Percentiles rank a stretch among this genome's conserved stretches.
These are phyloP conservation scores for Toxotes chatareus DNA, from an alignment of 2,113 vertebrate species.

Conservation along the genomic window DNA sequence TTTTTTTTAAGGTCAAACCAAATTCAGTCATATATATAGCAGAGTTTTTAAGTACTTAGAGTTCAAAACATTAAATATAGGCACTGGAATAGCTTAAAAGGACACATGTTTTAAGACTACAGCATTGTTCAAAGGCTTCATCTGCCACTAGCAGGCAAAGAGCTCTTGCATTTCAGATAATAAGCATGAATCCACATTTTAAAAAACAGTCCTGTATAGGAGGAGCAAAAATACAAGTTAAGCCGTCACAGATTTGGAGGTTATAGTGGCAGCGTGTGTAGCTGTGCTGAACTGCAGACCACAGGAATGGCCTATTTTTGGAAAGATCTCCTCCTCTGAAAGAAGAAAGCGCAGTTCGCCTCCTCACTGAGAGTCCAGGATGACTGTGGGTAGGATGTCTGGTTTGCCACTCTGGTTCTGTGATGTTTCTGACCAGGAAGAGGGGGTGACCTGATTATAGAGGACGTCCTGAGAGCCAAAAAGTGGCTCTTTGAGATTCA, in stretches of 20 bases:
- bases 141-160: slow-evolving; percentile 55
- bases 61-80: slow-evolving; percentile 79
- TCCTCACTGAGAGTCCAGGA: slow-evolving; percentile 57
- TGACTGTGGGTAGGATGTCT: slow-evolving; percentile 56
- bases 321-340: slow-evolving; percentile 73
- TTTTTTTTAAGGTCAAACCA: slow-evolving; percentile 56
- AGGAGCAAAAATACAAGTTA: slow-evolving; percentile 76
- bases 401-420: slow-evolving; percentile 55
- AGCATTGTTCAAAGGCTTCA: slow-evolving; percentile 73
- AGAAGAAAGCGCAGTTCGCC: slow-evolving; percentile 69
- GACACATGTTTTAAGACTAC: slow-evolving; percentile 70
- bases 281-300: slow-evolving; percentile 76
- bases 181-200: slow-evolving; percentile 76
- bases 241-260: slow-evolving; percentile 72
- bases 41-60: slow-evolving; percentile 66
- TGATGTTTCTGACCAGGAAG: slow-evolving; percentile 73
- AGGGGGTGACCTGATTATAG: slow-evolving; percentile 77
- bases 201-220: slow-evolving; percentile 64
- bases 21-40: slow-evolving; percentile 53
- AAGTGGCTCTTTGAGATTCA: slow-evolving; percentile 72
- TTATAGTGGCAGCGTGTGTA: slow-evolving; percentile 76
- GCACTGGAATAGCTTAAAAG: slow-evolving; percentile 74
- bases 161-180: slow-evolving; percentile 74
- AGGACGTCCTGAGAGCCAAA: slow-evolving; percentile 65
- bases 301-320: slow-evolving; percentile 84